phyloP scores from a whole-genome alignment of 2,888 invertebrate genomes.

The Melanostoma mellinum region DNA sequence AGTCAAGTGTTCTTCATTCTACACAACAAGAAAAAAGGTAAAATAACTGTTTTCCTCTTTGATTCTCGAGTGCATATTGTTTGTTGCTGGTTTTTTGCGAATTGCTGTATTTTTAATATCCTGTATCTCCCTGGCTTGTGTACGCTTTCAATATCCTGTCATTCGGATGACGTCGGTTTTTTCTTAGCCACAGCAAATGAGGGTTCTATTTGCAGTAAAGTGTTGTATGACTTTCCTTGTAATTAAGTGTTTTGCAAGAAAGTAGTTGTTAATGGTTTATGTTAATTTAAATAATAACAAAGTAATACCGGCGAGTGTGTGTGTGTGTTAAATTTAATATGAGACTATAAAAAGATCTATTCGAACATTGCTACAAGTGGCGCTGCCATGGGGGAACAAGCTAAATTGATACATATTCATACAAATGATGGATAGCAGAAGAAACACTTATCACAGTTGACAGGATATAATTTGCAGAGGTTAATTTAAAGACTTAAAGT shows the following conservation, averaged over 20 bases:
- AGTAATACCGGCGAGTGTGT: too few species aligned
- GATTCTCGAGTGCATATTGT: conserved; percentile 55
- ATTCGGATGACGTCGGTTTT: conserved; percentile 35
- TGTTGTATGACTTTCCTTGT: conserved; percentile 34
- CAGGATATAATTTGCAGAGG: conserved; percentile 39
- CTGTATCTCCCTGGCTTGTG: conserved; percentile 59
- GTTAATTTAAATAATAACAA: not conserved
- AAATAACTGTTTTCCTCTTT: too few species aligned
- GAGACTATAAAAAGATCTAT: too few species aligned
- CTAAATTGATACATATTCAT: conserved; percentile 24
- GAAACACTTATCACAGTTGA: conserved; percentile 49
- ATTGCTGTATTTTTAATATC: conserved; percentile 65
- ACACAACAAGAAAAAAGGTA: too few species aligned
- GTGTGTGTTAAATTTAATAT: too few species aligned
- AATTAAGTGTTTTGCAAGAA: conserved; percentile 19
- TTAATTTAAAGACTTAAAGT: conserved; percentile 44
- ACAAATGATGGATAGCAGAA: conserved; percentile 51
- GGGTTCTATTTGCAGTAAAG: not conserved
- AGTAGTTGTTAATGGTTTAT: conserved; percentile 7
- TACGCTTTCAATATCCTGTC: conserved; percentile 65
- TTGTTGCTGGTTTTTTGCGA: conserved; percentile 44
- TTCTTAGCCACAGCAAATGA: not conserved
- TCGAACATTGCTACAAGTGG: too few species aligned
- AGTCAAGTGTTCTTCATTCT: too few species aligned
- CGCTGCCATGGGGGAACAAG: too few species aligned